Percentiles rank a stretch among this genome's conserved stretches.
Conservation (phyloP, 2,888 invertebrate genomes). For the Drosophila borealis region DNA sequence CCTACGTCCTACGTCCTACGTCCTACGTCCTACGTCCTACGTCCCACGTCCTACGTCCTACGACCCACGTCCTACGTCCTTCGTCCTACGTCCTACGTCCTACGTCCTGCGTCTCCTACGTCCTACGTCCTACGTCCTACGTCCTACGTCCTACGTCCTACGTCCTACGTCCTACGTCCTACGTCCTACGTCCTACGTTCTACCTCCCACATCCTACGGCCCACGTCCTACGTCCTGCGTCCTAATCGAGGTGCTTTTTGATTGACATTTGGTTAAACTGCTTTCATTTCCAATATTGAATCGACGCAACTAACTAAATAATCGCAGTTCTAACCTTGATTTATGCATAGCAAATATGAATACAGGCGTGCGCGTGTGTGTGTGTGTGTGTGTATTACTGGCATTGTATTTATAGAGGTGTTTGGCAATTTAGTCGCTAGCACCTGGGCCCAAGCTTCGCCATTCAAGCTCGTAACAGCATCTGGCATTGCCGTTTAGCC, state of each 20-base stretch:
- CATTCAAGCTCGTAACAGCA: constrained; percentile 20
- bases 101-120: too few relatives aligned
- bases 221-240: too few relatives aligned
- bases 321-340: constrained; percentile 53
- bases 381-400: constrained; percentile 6
- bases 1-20: too few relatives aligned
- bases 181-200: too few relatives aligned
- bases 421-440: constrained; percentile 41
- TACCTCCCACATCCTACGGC: too few relatives aligned
- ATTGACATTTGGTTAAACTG: constrained; percentile 32
- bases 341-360: constrained; percentile 16
- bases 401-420: constrained; percentile 57
- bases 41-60: too few relatives aligned
- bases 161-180: too few relatives aligned
- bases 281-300: constrained; percentile 39
- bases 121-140: too few relatives aligned
- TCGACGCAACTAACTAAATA: constrained; percentile 34
- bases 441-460: constrained; percentile 18
- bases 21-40: too few relatives aligned
- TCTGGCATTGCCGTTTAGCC: constrained; percentile 37
- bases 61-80: too few relatives aligned
- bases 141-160: too few relatives aligned
- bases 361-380: neutral
- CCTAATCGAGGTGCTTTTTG: neutral
- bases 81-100: too few relatives aligned